Percentiles rank a stretch among this genome's conserved stretches.
These are phyloP conservation scores for Encarsia formosa DNA, from an alignment of 2,888 invertebrate species.

Conservation along the genomic window DNA sequence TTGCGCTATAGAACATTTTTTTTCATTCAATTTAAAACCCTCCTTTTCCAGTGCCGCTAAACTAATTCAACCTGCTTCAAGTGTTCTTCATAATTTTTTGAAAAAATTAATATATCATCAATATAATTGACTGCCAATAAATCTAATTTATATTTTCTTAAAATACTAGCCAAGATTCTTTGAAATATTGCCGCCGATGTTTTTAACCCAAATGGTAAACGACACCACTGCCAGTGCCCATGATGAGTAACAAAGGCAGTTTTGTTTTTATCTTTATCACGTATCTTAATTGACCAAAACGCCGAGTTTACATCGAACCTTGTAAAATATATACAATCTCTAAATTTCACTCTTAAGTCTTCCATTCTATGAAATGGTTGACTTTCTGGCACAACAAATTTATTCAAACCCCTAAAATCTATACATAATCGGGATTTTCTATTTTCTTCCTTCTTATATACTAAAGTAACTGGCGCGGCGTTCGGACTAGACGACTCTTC, in stretches of 20 bases:
- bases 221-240: constrained; percentile 22
- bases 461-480: constrained; percentile 29
- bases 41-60: constrained; percentile 24
- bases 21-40: constrained; percentile 1
- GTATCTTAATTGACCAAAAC: constrained; percentile 30
- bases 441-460: constrained; percentile 30
- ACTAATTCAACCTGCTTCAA: constrained; percentile 26
- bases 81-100: constrained; percentile 27
- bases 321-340: constrained; percentile 27
- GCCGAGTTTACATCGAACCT: constrained; percentile 32
- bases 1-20: not conserved
- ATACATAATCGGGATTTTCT: constrained; percentile 30
- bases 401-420: constrained; percentile 31
- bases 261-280: constrained; percentile 8
- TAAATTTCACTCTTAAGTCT: constrained; percentile 26
- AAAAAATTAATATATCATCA: constrained; percentile 26
- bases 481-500: constrained; percentile 34
- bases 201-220: constrained; percentile 22
- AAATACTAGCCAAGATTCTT: constrained; percentile 9
- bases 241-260: too few species aligned
- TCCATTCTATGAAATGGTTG: constrained; percentile 32
- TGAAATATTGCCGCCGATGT: constrained; percentile 27
- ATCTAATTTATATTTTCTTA: not conserved
- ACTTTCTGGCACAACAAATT: constrained; percentile 30
- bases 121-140: constrained; percentile 20